A percentile compares a stretch with the other conserved stretches of the same genome.
Conservation (phyloP, 2,888 invertebrate species). For the Therioaphis trifolii region DNA sequence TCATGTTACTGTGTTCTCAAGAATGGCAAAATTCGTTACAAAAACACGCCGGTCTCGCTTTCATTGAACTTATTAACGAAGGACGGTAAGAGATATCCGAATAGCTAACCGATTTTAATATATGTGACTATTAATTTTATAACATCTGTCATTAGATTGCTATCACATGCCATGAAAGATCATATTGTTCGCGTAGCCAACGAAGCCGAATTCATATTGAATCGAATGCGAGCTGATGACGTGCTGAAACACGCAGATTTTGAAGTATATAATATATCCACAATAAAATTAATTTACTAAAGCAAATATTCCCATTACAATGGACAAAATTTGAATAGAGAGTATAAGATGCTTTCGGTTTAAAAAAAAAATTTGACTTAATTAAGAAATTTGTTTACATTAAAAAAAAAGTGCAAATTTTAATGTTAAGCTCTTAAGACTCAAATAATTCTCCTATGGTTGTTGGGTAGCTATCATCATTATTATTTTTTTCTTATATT, state of each 20-base stretch:
- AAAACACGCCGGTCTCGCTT: constrained; percentile 98
- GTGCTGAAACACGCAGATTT: constrained; percentile 98
- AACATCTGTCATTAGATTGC: constrained; percentile 73
- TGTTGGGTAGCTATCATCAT: too few relatives aligned
- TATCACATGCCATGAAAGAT: constrained; percentile 99
- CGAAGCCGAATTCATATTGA: constrained; percentile 98
- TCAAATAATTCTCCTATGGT: too few relatives aligned
- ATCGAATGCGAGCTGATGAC: constrained; percentile 98
- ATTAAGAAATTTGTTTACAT: too few relatives aligned
- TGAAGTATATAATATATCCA: constrained; percentile 73
- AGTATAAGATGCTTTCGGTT: too few relatives aligned
- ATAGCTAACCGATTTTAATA: too few relatives aligned
- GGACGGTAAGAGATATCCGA: constrained; percentile 74
- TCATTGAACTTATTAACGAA: constrained; percentile 99
- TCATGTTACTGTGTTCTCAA: constrained; percentile 98
- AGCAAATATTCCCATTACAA: too few relatives aligned
- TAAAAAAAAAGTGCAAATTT: too few relatives aligned
- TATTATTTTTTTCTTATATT: too few relatives aligned
- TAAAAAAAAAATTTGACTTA: too few relatives aligned
- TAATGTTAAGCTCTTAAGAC: too few relatives aligned
- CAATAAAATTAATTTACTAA: too few relatives aligned
- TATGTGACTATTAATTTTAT: background rate
- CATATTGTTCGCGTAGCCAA: constrained; percentile 99
- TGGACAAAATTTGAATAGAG: too few relatives aligned
- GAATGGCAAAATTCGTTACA: constrained; percentile 99